phyloP scores from a whole-genome alignment of 2,797 vertebrate genomes.

The Myripristis murdjan region DNA sequence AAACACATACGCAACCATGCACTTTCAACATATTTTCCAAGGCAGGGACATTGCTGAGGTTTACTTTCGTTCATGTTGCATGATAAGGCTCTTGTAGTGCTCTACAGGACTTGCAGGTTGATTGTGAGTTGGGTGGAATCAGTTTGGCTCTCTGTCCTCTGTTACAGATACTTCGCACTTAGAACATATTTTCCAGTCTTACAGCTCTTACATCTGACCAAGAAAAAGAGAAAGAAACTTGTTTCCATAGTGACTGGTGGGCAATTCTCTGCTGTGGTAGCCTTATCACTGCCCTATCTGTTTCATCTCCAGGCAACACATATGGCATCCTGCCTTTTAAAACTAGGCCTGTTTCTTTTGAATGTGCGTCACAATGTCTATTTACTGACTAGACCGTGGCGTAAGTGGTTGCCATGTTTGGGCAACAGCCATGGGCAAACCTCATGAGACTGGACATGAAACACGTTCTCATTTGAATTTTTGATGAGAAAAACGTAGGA shows the following conservation, averaged over 20 bases:
- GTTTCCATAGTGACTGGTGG: slow-evolving; percentile 3
- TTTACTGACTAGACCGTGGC: slow-evolving; percentile 41
- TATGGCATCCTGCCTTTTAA: slow-evolving; percentile 68
- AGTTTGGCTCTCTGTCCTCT: not conserved
- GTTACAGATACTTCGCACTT: not conserved
- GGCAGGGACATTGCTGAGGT: not conserved
- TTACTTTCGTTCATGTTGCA: not conserved
- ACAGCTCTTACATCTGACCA: no score
- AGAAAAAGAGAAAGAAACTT: not conserved
- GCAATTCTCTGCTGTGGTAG: slow-evolving; percentile 1
- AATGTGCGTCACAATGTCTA: slow-evolving; percentile 55
- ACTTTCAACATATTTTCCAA: no score
- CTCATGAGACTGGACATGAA: not conserved
- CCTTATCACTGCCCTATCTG: slow-evolving; percentile 38
- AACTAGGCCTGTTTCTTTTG: slow-evolving; percentile 21
- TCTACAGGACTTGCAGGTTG: not conserved
- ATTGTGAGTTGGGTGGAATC: not conserved
- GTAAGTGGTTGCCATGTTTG: not conserved
- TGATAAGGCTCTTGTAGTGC: not conserved
- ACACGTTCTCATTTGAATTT: not conserved
- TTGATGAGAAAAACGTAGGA: no score
- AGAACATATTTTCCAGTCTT: not conserved
- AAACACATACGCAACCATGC: no score
- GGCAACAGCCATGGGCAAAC: slow-evolving; percentile 12
- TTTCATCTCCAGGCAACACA: slow-evolving; percentile 77